Conservation (phyloP, 92 coral and sea anemone genomes). For the Actinostola sp. region DNA sequence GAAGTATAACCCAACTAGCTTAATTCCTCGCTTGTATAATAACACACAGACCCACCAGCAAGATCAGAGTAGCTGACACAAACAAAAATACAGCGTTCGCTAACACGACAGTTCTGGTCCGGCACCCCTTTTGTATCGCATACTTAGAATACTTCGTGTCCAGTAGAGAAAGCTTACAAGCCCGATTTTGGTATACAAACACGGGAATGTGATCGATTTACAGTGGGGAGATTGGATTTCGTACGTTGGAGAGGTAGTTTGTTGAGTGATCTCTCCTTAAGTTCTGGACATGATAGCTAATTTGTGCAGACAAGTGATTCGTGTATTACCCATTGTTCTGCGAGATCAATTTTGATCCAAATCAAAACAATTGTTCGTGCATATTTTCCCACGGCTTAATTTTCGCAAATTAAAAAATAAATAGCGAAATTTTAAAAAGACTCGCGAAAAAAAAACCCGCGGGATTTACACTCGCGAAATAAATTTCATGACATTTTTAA, state of each 20-base stretch:
- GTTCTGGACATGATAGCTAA: conserved; percentile 2
- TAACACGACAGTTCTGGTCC: conserved; percentile 23
- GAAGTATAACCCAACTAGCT: too few species aligned
- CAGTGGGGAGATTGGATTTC: conserved; percentile 2
- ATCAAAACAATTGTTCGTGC: background rate
- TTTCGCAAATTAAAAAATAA: too few species aligned
- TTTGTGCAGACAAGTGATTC: background rate
- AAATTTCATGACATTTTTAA: too few species aligned
- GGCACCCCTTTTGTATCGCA: conserved; percentile 3
- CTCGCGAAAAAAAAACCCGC: too few species aligned
- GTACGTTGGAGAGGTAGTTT: background rate
- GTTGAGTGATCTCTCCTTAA: conserved; percentile 14
- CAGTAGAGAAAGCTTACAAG: background rate
- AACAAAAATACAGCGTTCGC: too few species aligned
- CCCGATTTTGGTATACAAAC: conserved; percentile 10
- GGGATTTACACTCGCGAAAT: too few species aligned
- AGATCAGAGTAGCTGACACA: too few species aligned
- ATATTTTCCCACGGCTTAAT: background rate
- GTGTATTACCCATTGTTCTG: background rate
- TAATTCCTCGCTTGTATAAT: background rate
- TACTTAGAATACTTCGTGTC: conserved; percentile 10
- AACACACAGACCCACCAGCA: conserved; percentile 2
- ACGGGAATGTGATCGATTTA: background rate
- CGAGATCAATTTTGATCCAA: background rate
- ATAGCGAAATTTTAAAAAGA: too few species aligned